Evolutionary conservation across 2,797 vertebrate genomes (phyloP).

Genomic region (Anolis apletophallus): DNA sequence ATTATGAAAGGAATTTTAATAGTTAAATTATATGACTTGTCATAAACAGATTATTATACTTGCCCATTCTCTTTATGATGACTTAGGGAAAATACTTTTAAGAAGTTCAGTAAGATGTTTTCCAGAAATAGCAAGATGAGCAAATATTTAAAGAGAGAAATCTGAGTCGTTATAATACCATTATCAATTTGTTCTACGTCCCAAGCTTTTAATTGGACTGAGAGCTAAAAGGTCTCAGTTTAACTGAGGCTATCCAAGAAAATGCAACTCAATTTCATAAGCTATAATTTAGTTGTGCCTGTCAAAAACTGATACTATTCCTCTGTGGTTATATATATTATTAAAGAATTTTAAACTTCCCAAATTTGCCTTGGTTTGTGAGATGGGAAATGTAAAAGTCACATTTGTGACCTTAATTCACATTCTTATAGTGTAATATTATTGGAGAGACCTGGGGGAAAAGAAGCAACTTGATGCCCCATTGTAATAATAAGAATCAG

Average conservation of each 20-base stretch:
- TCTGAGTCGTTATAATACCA: conserved; percentile 38
- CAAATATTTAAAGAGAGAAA: conserved; percentile 32
- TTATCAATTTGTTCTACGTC: conserved; percentile 36
- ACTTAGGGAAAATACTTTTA: conserved; percentile 62
- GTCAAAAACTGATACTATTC: conserved; percentile 23
- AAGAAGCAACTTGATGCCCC: background rate
- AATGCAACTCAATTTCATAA: conserved; percentile 37
- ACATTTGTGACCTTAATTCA: background rate
- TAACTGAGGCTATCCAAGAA: conserved; percentile 47
- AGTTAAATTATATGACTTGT: conserved; percentile 66
- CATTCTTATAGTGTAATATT: background rate
- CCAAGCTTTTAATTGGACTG: conserved; percentile 18
- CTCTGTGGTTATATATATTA: background rate
- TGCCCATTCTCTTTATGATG: conserved; percentile 54
- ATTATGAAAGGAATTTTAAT: conserved; percentile 45
- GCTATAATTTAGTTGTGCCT: background rate
- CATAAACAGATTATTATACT: conserved; percentile 64
- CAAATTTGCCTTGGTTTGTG: background rate
- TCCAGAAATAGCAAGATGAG: conserved; percentile 43
- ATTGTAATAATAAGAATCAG: background rate
- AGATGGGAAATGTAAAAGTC: background rate
- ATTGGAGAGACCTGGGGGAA: background rate
- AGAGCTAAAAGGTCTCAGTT: conserved; percentile 4
- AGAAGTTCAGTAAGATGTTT: conserved; percentile 43
- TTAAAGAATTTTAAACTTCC: conserved; percentile 25